Base-by-base conservation (phyloP, 1,140 invertebrate genomes). In the Scaptomyza hsui region DNA sequence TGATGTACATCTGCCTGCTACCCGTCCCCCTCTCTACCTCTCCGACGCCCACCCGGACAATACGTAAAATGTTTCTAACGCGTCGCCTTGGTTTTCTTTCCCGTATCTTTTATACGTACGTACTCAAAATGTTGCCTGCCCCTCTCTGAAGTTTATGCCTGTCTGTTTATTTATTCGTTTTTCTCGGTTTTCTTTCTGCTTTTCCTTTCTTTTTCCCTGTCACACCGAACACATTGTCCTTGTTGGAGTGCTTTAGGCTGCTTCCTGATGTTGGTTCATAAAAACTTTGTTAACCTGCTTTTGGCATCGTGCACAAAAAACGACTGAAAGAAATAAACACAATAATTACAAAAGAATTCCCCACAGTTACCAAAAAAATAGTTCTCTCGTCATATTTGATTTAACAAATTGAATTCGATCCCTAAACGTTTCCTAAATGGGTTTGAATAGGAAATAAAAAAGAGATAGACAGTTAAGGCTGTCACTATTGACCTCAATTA, bases 251-350 rank as follows among this genome's bases (percentile, higher is more conserved):
- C 55, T 64, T 71, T 63, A 48, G 71, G 64, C 71, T 42, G 61
- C 69, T 73, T 67, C 60, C 65, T 76, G 67, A 62, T 65, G 60
- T 47, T 67, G 81, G 67, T 82, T 74, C 48, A 82, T 65, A 78
- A 78, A 88, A 86, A 89, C 75, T 88, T 78, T 88, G 82, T 89
- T 86, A 85, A 82, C 83, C 82, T 86, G 82, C 70, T 64, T 74
- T 73, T 85, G 81, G 65, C 81, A 85, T 68, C 56, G 41, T 15
- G 19, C 7, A 13, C n/a, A 16, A 24, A 42, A 39, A n/a, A 18
- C 1, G 13, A 42, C 26, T 41, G 35, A 56, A 64, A 61, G 5
- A 32, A 67, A 32, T 2, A 68, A 39, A 72, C 18, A 57, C 18
- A 15, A 47, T n/a, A 39, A 52, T 68, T 53, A 70, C 37, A 74